Conservation (phyloP, 1,140 invertebrate species). For the Helicoverpa zea region DNA sequence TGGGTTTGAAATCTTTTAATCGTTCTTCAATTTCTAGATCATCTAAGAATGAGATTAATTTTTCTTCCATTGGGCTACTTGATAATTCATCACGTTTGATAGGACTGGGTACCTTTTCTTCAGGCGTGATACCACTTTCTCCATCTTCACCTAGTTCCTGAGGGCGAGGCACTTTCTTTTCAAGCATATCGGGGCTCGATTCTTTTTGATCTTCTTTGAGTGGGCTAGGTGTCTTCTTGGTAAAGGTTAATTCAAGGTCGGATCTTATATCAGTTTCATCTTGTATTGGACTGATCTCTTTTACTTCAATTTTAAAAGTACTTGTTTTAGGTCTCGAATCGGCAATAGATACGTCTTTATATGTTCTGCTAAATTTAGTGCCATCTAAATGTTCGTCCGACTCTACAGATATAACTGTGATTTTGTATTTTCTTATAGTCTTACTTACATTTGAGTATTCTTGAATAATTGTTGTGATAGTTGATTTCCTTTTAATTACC, state of each 20-base stretch:
- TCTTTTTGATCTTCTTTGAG: constrained; percentile 38
- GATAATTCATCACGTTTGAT: neutral
- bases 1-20: constrained; percentile 52
- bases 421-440: constrained; percentile 12
- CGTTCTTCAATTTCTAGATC: constrained; percentile 52
- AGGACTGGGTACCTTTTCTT: constrained; percentile 2
- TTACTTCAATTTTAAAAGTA: neutral
- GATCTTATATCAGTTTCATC: neutral
- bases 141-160: neutral
- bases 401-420: neutral
- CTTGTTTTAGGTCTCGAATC: constrained; percentile 21
- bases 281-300: neutral
- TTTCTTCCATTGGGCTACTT: neutral
- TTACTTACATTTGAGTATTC: constrained; percentile 12
- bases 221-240: constrained; percentile 9
- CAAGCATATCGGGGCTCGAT: neutral
- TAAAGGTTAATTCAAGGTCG: neutral
- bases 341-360: neutral
- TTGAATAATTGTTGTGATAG: constrained; percentile 55
- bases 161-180: neutral
- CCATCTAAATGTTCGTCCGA: constrained; percentile 23
- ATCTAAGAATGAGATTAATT: neutral
- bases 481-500: constrained; percentile 54
- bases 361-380: constrained; percentile 4
- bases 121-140: neutral